Evolutionary conservation across 2,888 invertebrate species (phyloP).

Genomic region (Microchrysa polita): DNA sequence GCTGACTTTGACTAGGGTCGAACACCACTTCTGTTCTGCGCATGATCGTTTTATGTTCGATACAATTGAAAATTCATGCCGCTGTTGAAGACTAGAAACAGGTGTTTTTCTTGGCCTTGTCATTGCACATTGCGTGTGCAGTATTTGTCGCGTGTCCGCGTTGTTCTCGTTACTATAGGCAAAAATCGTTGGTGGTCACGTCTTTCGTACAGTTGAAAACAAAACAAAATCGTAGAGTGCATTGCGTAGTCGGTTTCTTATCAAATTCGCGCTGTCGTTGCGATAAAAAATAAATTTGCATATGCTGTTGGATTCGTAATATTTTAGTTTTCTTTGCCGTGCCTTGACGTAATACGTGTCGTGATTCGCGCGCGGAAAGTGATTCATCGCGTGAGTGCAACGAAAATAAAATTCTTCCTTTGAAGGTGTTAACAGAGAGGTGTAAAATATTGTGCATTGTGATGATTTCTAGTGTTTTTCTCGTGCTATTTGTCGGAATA

Average conservation of each 20-base stretch:
- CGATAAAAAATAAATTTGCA: not conserved
- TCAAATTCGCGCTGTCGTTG: not conserved
- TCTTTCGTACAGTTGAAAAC: constrained; percentile 6
- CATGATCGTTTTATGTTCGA: not conserved
- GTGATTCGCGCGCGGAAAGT: not conserved
- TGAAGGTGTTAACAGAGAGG: not conserved
- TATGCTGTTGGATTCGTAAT: not conserved
- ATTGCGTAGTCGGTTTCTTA: not conserved
- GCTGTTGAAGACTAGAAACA: constrained; percentile 2
- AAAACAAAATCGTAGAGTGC: not conserved
- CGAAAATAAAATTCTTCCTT: not conserved
- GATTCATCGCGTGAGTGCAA: not conserved
- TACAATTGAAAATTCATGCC: constrained; percentile 4
- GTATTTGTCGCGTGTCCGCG: not conserved
- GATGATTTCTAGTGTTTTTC: not conserved
- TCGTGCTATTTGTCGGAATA: not conserved
- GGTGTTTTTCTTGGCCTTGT: constrained; percentile 33
- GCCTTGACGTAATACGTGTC: not conserved
- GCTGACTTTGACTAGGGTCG: constrained; percentile 8
- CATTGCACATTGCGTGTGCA: not conserved
- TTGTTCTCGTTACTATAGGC: no score
- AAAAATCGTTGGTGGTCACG: no score
- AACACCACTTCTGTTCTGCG: not conserved
- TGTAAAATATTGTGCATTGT: not conserved
- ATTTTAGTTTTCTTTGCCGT: not conserved